Base-by-base conservation (phyloP, 2,113 vertebrate species). In the Salminus brasiliensis region DNA sequence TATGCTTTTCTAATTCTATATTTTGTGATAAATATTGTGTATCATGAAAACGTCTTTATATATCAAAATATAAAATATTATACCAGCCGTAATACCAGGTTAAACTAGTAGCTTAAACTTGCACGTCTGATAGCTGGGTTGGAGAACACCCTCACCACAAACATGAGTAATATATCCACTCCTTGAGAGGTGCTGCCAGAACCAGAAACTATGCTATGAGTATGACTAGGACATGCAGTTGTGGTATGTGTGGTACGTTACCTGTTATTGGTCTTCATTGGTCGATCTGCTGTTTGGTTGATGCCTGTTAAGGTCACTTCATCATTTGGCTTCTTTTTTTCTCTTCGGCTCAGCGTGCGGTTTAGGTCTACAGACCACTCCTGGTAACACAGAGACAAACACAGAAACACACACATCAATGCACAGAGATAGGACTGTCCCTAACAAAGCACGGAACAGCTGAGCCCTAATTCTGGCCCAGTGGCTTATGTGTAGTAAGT, bases 341-440 rank as follows among this genome's bases (percentile, higher is more conserved):
- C 98, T 84, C 96, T 92, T 62, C 95, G 93, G 71, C 94, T 98
- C 43, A 99, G 95, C 0, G 96, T 96, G 16, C 98, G 94, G 62
- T 99, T 99, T 84, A 98, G 88, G 72, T 99, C 98, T 84, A 95
- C 86, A 47, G 96, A 98, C 96, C 95, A 99, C 65, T 99, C 97
- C 98, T 99, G 57, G 4, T 52, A 62, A 76, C 45, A 53, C 47
- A n/a, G n/a, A n/a, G n/a, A n/a, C n/a, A n/a, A n/a, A n/a, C n/a
- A n/a, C n/a, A n/a, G n/a, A n/a, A n/a, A 62, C 60, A 74, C 59
- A 79, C 77, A 53, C 69, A 79, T 34, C 5, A 13, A 47, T 9
- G 30, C 72, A 74, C 72, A 68, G 4, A 55, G 2, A 18, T 10
- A 39, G 30, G 18, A 15, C 45, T 16, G 2, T 16, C 59, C 21